Evolutionary conservation across 2,888 invertebrate species (phyloP).

Genomic region (Pecten maximus): DNA sequence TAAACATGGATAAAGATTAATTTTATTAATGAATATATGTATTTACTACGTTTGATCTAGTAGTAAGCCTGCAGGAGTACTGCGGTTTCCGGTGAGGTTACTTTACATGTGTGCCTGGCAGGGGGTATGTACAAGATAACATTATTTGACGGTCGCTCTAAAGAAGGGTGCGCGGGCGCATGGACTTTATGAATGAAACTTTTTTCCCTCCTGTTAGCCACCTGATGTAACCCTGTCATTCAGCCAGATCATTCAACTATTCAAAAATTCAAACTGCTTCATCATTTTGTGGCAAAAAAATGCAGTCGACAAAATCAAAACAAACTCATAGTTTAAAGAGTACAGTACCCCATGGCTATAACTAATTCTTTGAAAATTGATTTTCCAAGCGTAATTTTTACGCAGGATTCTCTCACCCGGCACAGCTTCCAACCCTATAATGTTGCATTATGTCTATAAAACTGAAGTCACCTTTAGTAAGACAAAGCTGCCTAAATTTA

Average conservation of each 20-base stretch:
- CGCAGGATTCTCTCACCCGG: neutral
- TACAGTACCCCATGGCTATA: neutral
- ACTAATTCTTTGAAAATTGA: neutral
- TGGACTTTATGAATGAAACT: neutral
- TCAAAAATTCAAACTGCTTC: neutral
- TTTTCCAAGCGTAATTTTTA: neutral
- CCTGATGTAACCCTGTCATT: neutral
- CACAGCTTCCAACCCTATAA: neutral
- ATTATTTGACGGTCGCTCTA: neutral
- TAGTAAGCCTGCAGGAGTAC: neutral
- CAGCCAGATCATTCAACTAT: neutral
- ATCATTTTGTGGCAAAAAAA: constrained; percentile 11
- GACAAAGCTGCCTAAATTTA: too few species aligned
- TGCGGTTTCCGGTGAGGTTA: neutral
- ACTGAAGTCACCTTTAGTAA: too few species aligned
- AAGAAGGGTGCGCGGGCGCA: neutral
- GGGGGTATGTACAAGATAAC: neutral
- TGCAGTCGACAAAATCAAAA: neutral
- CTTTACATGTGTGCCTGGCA: neutral
- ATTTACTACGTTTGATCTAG: neutral
- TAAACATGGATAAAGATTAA: neutral
- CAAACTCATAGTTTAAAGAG: neutral
- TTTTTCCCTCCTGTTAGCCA: neutral
- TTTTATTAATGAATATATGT: constrained; percentile 2
- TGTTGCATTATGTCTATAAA: too few species aligned